phyloP scores from a whole-genome alignment of 2,797 vertebrate genomes.

The Falco berigora region DNA sequence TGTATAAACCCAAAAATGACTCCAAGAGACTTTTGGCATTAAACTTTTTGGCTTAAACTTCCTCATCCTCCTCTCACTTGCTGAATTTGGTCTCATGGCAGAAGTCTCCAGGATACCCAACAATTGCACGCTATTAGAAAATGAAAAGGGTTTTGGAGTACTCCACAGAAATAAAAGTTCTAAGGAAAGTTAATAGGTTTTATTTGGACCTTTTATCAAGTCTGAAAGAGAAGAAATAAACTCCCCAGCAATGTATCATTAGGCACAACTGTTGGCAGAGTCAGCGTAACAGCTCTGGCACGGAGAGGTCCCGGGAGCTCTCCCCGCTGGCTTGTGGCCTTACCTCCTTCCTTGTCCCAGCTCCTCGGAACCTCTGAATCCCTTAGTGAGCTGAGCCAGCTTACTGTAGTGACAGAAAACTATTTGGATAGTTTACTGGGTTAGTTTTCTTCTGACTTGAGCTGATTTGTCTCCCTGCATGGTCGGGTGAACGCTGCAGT shows the following conservation, averaged over 20 bases:
- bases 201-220: background rate
- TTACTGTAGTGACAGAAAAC: background rate
- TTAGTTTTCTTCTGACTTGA: background rate
- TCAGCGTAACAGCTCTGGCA: background rate
- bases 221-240: background rate
- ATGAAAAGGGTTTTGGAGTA: background rate
- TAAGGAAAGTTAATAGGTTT: background rate
- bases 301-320: background rate
- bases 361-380: background rate
- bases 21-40: background rate
- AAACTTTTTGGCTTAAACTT: background rate
- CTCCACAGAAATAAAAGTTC: background rate
- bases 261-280: background rate
- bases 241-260: background rate
- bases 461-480: background rate
- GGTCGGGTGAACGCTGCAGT: fast-evolving
- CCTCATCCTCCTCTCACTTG: background rate
- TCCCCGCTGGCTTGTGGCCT: background rate
- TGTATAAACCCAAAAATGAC: background rate
- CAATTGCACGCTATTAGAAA: background rate
- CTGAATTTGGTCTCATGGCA: background rate
- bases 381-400: background rate
- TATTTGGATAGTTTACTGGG: background rate
- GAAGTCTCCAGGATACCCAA: background rate
- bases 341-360: background rate